Base-by-base conservation (phyloP, 2,113 vertebrate species). In the Clarias batrachus region DNA sequence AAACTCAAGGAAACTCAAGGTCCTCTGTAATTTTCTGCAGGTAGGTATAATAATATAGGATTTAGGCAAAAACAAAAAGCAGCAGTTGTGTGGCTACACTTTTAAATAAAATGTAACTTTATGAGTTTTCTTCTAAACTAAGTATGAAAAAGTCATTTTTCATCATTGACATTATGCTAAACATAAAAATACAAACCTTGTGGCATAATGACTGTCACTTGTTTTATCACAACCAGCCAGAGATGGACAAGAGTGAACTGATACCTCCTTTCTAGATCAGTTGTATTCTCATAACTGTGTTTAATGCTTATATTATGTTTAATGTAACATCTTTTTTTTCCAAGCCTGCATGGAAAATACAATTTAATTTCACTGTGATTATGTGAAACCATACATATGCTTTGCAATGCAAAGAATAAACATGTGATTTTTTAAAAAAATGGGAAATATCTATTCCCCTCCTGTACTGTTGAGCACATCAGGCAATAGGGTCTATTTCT, bases 11-110 rank as follows among this genome's bases (percentile, higher is more conserved):
- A 63, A 25, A 60, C 27, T 80, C 13, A 60, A 33, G 60, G 59
- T 63, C 27, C 66, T 73, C 17, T 70, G 27, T 84, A 84, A 84
- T 84, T 23, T 8, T 25, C 19, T 84, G 83, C 23, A 60, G 56
- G 60, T 71, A 73, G 30, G 23, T 74, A n/a, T 73, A 74, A 74
- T 41, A 74, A 19, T 84, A 23, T 23, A 56, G 13, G 23, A 74
- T 74, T n/a, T 74, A n/a, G 30, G 48, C 23, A 84, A 23, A 73
- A 73, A 48, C 33, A 4, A 48, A 48, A 48, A 59, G 52, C 65
- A 71, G 30, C 70, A 27, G 48, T 23, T 56, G 27, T 66, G 60
- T 76, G 56, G 5, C 56, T 85, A 48, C 48, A 48, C 48, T 7
- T 48, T 8, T 48, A 48, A 48, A 7, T 48, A 48, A 48, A 48